Percentiles rank a stretch among this genome's conserved stretches.
Conservation (phyloP, 2,113 vertebrate genomes). For the Sebastes fasciatus region DNA sequence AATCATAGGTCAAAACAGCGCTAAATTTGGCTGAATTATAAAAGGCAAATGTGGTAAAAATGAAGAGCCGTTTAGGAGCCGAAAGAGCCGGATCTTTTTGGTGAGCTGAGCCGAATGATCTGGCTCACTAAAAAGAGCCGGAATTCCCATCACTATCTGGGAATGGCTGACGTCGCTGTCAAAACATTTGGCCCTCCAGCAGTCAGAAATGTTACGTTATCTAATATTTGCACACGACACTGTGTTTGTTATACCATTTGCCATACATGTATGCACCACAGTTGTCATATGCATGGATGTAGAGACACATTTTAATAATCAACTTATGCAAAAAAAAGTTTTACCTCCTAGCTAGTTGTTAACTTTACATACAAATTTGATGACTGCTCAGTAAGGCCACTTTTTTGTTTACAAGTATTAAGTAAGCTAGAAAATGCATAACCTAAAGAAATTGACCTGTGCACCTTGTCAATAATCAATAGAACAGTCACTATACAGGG, state of each 20-base stretch:
- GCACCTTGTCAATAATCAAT: too few relatives aligned
- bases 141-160: too few relatives aligned
- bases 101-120: too few relatives aligned
- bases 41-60: too few relatives aligned
- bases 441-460: not conserved
- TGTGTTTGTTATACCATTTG: not conserved
- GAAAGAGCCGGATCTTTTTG: too few relatives aligned
- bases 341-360: not conserved
- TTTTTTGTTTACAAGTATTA: not conserved
- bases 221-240: not conserved
- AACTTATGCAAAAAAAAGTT: not conserved
- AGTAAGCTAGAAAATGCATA: not conserved
- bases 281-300: not conserved
- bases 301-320: not conserved
- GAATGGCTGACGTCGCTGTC: constrained; percentile 56
- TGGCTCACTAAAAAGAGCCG: too few relatives aligned
- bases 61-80: too few relatives aligned
- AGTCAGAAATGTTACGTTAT: not conserved
- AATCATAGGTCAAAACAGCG: too few relatives aligned
- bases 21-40: too few relatives aligned
- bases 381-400: not conserved
- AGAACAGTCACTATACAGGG: too few relatives aligned
- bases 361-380: not conserved
- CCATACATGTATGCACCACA: not conserved
- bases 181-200: constrained; percentile 48